Percentiles rank a stretch among this genome's conserved stretches.
These are phyloP conservation scores for Electrophaes corylata DNA, from an alignment of 2,888 invertebrate genomes.

Conservation along the genomic window DNA sequence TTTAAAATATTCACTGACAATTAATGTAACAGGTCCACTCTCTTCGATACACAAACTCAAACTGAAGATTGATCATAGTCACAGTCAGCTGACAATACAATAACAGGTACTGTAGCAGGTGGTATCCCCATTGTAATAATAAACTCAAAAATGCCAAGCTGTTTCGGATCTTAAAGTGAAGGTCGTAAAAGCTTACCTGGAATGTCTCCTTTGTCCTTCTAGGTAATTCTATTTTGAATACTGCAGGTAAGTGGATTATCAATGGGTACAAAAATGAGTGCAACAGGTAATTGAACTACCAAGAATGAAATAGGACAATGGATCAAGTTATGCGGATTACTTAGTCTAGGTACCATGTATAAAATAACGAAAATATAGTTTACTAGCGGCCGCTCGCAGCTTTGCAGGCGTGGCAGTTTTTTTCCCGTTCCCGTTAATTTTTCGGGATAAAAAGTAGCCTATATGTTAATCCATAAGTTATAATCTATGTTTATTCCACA, in stretches of 20 bases:
- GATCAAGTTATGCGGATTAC: too few species aligned
- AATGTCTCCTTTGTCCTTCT: conserved; percentile 28
- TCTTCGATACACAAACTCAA: conserved; percentile 24
- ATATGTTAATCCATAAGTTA: too few species aligned
- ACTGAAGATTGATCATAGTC: conserved; percentile 30
- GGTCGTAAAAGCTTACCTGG: conserved; percentile 26
- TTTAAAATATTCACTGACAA: conserved; percentile 19
- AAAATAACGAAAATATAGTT: too few species aligned
- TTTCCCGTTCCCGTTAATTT: too few species aligned
- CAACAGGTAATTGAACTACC: not conserved
- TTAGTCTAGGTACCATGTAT: too few species aligned
- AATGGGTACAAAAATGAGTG: conserved; percentile 17
- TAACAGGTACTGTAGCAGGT: conserved; percentile 36
- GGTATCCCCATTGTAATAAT: conserved; percentile 37
- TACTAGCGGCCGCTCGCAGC: too few species aligned
- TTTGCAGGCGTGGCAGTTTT: too few species aligned
- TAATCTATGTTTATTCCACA: too few species aligned
- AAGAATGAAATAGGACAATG: conserved; percentile 8
- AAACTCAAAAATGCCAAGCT: conserved; percentile 25
- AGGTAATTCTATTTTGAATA: conserved; percentile 33
- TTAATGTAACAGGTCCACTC: conserved; percentile 23
- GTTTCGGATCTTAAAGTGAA: conserved; percentile 25
- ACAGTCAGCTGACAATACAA: conserved; percentile 31
- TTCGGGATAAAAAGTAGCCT: too few species aligned
- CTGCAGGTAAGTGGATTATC: conserved; percentile 12